Base-by-base conservation (phyloP, 2,113 vertebrate species). In the Ctenomys sociabilis region DNA sequence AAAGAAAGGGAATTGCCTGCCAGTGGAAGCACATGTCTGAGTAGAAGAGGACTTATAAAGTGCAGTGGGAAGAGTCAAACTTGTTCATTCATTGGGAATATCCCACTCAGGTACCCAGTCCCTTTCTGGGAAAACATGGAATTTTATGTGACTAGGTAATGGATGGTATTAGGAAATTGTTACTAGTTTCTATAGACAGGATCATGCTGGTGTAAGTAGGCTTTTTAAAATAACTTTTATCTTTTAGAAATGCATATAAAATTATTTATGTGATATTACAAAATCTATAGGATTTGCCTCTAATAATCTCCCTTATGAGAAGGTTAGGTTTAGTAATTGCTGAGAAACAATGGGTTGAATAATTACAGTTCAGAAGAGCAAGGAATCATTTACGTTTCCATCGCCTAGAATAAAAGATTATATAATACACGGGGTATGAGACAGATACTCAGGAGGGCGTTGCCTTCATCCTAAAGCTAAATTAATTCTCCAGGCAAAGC, bases 181-280 rank as follows among this genome's bases (percentile, higher is more conserved):
- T 49, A 70, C 8, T 59, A 19, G 7, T 43, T 81, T 86, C 77
- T 91, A n/a, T 35, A 68, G 72, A 8, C 37, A 59, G 28, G 72
- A 77, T 83, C 32, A 66, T 54, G 78, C 35, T 81, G 4, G 3
- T 45, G 7, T 83, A 16, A 24, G 30, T 72, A 72, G 43, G 13
- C 64, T 82, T 93, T 81, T 85, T 72, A 37, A 66, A 93, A 93
- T 45, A 91, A 9, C 1, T 72, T 26, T 93, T 95, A 49, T 73
- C 35, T 90, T 96, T 95, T 85, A 59, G 73, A 96, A 80, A 95
- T 57, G 5, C 30, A 89, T 40, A 72, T 13, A 84, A 85, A 96
- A 93, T 84, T 86, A 82, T 80, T 96, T 94, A 91, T 54, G 43
- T 64, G 7, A 89, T 61, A 68, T 70, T 83, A 68, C 70, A 84